Conservation (phyloP, 2,888 invertebrate genomes). For the Physocephala rufipes region DNA sequence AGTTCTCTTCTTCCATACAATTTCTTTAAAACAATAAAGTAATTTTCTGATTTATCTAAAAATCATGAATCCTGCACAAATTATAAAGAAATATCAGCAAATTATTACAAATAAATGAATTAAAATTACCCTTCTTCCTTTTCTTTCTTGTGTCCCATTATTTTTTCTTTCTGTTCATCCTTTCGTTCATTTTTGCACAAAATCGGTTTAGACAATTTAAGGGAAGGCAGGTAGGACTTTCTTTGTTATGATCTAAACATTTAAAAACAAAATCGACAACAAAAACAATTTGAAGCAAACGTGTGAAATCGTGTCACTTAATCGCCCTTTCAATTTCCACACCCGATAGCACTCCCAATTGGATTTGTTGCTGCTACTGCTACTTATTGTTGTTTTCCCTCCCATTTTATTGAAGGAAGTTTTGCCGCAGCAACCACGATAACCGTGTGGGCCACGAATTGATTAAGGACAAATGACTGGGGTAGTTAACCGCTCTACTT, state of each 20-base stretch:
- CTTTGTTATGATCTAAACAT: no score
- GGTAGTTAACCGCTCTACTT: no score
- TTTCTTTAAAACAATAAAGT: neutral
- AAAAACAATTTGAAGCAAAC: slow-evolving; percentile 12
- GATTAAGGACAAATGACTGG: no score
- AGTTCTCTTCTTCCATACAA: neutral
- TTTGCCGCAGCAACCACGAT: no score
- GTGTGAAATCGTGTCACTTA: slow-evolving; percentile 37
- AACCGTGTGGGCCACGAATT: no score
- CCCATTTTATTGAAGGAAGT: neutral
- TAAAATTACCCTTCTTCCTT: neutral
- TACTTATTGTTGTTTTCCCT: slow-evolving; percentile 14
- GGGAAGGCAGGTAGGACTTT: no score
- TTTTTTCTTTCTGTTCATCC: neutral
- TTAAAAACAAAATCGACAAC: neutral
- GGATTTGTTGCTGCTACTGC: slow-evolving; percentile 28
- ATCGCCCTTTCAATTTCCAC: slow-evolving; percentile 46
- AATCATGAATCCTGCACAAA: no score
- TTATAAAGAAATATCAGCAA: no score
- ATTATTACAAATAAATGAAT: no score
- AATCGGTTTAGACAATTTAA: no score
- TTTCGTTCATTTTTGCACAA: neutral
- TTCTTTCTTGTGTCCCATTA: neutral
- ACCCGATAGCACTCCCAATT: slow-evolving; percentile 23
- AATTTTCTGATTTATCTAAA: neutral